A percentile compares a stretch with the other conserved stretches of the same genome.
Evolutionary conservation across 35 echinoderm and acorn worm genomes (phyloP).

Genomic region (Amphiura filiformis): DNA sequence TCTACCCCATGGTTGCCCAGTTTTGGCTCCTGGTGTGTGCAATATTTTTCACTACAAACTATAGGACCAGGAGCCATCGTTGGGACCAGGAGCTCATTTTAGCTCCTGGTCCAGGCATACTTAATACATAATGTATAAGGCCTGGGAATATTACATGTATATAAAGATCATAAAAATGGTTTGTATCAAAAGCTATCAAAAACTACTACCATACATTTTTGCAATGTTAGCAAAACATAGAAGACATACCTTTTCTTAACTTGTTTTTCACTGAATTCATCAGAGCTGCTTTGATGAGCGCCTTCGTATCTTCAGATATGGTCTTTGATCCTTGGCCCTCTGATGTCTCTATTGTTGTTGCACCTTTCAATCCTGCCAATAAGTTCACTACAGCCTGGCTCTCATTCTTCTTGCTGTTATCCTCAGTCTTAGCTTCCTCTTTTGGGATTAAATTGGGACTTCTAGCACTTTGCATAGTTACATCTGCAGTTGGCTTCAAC

Average conservation of each 20-base stretch:
- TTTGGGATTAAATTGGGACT: not conserved
- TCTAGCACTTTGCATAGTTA: constrained; percentile 55
- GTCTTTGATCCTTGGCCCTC: constrained; percentile 37
- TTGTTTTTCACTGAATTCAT: constrained; percentile 85
- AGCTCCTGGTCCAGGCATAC: no score
- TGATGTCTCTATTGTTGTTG: constrained; percentile 32
- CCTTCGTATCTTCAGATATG: constrained; percentile 76
- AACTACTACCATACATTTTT: no score
- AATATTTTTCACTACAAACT: no score
- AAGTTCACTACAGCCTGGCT: not conserved
- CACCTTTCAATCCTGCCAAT: not conserved
- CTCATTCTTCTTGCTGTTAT: not conserved
- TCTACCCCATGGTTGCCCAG: no score
- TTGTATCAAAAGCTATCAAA: no score
- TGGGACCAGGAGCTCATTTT: no score
- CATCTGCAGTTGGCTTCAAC: constrained; percentile 7
- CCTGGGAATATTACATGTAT: no score
- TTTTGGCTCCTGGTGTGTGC: no score
- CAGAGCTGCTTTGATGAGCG: constrained; percentile 87
- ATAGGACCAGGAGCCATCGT: no score
- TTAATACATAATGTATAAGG: no score
- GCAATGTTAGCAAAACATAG: no score
- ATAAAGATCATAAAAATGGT: no score
- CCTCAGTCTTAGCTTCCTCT: not conserved
- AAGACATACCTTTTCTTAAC: constrained; percentile 61